phyloP scores from a whole-genome alignment of 2,888 invertebrate species.

The Poecilus cupreus region DNA sequence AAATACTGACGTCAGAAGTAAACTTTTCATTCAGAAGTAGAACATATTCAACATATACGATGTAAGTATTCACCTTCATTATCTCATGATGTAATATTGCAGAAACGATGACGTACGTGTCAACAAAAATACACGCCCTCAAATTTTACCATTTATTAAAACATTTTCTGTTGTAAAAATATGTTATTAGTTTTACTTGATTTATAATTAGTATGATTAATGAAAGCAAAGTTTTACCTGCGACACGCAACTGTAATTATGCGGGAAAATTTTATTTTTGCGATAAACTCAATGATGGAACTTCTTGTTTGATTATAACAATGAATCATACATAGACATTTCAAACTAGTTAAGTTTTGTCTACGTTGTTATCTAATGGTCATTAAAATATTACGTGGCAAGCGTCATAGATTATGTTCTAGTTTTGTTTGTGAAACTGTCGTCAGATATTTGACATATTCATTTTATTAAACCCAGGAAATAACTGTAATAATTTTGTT shows the following conservation, averaged over 20 bases:
- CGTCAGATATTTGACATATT: too few species aligned
- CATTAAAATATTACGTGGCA: too few species aligned
- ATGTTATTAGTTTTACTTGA: not conserved
- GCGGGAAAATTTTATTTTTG: not conserved
- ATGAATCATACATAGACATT: not conserved
- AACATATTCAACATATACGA: not conserved
- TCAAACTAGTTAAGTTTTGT: not conserved
- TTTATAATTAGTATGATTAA: slow-evolving; percentile 1
- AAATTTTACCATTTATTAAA: not conserved
- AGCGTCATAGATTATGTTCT: not conserved
- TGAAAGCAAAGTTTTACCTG: slow-evolving; percentile 11
- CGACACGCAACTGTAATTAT: not conserved
- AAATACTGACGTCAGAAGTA: not conserved
- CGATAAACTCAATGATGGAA: not conserved
- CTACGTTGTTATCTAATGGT: not conserved
- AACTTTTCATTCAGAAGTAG: slow-evolving; percentile 2
- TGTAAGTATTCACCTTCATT: not conserved
- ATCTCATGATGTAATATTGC: not conserved
- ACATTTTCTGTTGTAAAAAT: not conserved
- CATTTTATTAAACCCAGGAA: not conserved
- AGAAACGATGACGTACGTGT: not conserved
- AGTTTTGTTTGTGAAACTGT: not conserved
- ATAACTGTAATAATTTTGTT: not conserved
- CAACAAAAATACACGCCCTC: not conserved
- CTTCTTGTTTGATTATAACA: not conserved